Conservation (phyloP, 2,797 vertebrate genomes). For the Megalops cyprinoides region DNA sequence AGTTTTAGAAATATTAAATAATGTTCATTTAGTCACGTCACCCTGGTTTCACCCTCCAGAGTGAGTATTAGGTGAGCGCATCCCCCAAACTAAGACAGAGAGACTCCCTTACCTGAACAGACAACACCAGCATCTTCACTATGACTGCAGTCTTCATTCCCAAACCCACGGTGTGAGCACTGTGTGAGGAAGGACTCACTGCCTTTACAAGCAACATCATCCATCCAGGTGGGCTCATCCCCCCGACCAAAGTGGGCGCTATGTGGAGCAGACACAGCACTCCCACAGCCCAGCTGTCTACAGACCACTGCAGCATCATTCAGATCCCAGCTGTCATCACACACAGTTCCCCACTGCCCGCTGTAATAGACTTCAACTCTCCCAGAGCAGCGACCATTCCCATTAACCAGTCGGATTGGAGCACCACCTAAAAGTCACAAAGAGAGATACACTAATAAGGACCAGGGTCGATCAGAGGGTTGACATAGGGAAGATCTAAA, state of each 20-base stretch:
- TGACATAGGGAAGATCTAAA: too few relatives aligned
- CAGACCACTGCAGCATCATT: not conserved
- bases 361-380: conserved; percentile 59
- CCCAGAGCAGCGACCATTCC: conserved; percentile 52
- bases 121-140: too few relatives aligned
- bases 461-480: not conserved
- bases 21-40: too few relatives aligned
- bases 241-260: not conserved
- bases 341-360: conserved; percentile 50
- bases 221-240: not conserved
- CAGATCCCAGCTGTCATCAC: not conserved
- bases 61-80: too few relatives aligned
- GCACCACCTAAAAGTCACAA: conserved; percentile 5
- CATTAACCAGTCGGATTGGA: conserved; percentile 47
- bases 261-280: not conserved
- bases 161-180: not conserved
- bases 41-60: too few relatives aligned
- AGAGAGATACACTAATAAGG: not conserved
- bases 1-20: too few relatives aligned
- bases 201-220: not conserved
- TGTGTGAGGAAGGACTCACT: not conserved
- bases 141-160: too few relatives aligned
- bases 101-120: too few relatives aligned
- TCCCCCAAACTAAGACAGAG: too few relatives aligned
- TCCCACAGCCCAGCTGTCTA: too few relatives aligned